Evolutionary conservation across 2,888 invertebrate species (phyloP), one percentile per base, ranked within the genome.

Genomic region (Cataglyphis altisquamis): DNA sequence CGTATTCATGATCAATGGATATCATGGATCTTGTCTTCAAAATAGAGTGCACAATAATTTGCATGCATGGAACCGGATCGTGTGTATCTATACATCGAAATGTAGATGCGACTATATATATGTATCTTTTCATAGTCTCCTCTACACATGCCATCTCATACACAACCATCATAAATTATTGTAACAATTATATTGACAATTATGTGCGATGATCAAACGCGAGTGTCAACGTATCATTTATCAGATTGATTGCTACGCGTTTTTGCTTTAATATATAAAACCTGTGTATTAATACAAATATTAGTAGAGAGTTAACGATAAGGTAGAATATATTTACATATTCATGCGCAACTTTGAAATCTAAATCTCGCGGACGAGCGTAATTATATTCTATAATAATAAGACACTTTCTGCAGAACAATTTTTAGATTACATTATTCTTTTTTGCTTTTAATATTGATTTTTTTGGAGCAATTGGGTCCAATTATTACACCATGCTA

Each of bases 11-110:
- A 73, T 29, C 62, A 52, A 64, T 1, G 67, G 18, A 60, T 60
- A 68, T 5, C 68, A 15, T 29, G n/a, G 29, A 45, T 25, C 36
- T 36, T 18, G 48, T 63, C 73, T 57, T 86, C 86, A 86, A 86
- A 87, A 77, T 62, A 60, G 73, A 73, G 81, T 72, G 72, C n/a
- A 68, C 86, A 84, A 88, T 88, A 88, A 88, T 88, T 88, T 84
- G 89, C 64, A 83, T 63, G 75, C 75, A 80, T 18, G 63, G 63
- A 78, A 63, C 87, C 75, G 88, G 6, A 60, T 25, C 68, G 57
- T n/a, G 5, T 64, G 60, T 64, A 52, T 1, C 48, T n/a, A 62
- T 63, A 87, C 29, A 70, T 57, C 57, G 29, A 36, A 29, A 63
- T 67, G 25, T 67, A 55, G 21, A 81, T 80, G 45, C 68, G 15